These are phyloP conservation scores for Trichacis sp. DNA, from an alignment of 2,888 invertebrate species.

Conservation along the genomic window DNA sequence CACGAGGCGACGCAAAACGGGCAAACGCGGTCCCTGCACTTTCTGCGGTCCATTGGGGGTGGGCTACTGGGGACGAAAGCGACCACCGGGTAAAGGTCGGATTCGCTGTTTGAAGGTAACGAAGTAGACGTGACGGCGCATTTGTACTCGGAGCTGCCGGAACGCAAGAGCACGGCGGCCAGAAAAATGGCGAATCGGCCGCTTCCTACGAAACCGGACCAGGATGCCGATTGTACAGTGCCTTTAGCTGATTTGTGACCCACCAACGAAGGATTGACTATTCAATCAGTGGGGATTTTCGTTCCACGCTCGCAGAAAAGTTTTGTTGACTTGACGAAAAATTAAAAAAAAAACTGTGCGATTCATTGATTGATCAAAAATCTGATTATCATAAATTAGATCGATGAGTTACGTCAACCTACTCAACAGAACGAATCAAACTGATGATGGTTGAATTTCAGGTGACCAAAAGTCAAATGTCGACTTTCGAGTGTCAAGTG, in stretches of 20 bases:
- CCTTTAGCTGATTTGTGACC: conserved; percentile 31
- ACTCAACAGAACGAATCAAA: too few species aligned
- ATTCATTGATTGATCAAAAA: too few species aligned
- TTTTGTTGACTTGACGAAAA: too few species aligned
- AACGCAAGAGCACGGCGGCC: conserved; percentile 68
- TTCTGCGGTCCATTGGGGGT: conserved; percentile 74
- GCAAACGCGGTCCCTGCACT: conserved; percentile 71
- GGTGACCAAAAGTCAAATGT: too few species aligned
- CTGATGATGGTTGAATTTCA: too few species aligned
- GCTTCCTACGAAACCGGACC: conserved; percentile 77
- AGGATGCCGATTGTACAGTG: conserved; percentile 46
- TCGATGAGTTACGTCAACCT: too few species aligned
- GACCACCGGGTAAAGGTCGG: conserved; percentile 54
- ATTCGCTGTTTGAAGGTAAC: conserved; percentile 70
- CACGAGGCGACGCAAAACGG: conserved; percentile 36
- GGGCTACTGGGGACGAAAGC: conserved; percentile 65
- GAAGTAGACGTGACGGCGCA: conserved; percentile 72
- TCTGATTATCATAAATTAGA: too few species aligned
- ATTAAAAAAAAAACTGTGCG: too few species aligned
- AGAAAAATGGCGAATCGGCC: conserved; percentile 77
- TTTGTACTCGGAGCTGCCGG: conserved; percentile 72
- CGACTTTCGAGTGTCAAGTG: too few species aligned
- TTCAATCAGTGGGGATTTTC: too few species aligned
- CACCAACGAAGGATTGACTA: too few species aligned
- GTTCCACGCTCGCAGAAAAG: too few species aligned